Evolutionary conservation across 2,888 invertebrate species (phyloP), one percentile per base, ranked within the genome.

Genomic region (Eristalis intricaria): DNA sequence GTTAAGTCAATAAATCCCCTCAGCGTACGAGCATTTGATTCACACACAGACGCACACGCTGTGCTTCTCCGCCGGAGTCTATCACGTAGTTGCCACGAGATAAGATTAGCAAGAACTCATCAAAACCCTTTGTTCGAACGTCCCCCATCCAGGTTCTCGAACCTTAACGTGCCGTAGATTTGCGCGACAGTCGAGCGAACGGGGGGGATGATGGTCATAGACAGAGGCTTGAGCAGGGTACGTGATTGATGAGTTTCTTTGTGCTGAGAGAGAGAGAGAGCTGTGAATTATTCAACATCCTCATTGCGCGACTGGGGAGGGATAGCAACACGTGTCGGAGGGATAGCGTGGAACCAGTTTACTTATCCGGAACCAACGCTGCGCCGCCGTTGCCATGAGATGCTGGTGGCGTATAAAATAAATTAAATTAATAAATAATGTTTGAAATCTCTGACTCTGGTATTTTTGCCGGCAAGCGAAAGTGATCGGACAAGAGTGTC

Each of bases 201-300:
- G 29, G 23, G 4, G 35, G 13, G n/a, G n/a, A n/a, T n/a, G 13
- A 11, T 32, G 22, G 56, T 19, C 23, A 35, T 23, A 15, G 58
- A 60, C 26, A 50, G 19, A 19, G 50, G 11, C 26, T 32, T 69
- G 35, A 58, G 40, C 5, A 26, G 29, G 19, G 19, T 40, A 40
- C n/a, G 58, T 64, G 58, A 70, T 78, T 78, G 40, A 78, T 70
- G 78, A 56, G 15, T 40, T 19, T 74, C 61, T 71, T 23, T 65
- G n/a, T 19, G 19, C 56, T 40, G 22, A 29, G 29, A 60, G 38
- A 60, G 29, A 29, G 22, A 29, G 29, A 60, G 38, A 60, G 29
- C 38, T 58, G 19, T 65, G 40, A 75, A 66, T 65, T 58, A 58
- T 19, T 76, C 60, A 26, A 40, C 66, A 38, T 29, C 29, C 66